Evolutionary conservation across 2,797 vertebrate genomes (phyloP).

Genomic region (Protonibea diacanthus): DNA sequence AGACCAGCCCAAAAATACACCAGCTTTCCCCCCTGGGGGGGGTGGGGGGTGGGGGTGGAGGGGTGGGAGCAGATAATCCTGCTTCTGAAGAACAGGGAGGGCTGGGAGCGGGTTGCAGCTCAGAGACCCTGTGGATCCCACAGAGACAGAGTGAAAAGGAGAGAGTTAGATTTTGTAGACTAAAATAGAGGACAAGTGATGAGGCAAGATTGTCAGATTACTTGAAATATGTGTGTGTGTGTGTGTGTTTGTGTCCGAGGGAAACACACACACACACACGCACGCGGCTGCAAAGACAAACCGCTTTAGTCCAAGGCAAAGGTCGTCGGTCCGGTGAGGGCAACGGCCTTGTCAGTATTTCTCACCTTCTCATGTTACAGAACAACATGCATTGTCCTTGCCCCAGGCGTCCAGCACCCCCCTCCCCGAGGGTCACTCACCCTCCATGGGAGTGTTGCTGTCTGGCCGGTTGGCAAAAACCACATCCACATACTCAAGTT

Average conservation of each 20-base stretch:
- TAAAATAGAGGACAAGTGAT: slow-evolving; percentile 69
- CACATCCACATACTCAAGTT: slow-evolving; percentile 98
- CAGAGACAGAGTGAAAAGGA: slow-evolving; percentile 61
- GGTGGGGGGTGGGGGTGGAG: slow-evolving; percentile 63
- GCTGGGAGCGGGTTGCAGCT: slow-evolving; percentile 65
- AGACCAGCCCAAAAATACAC: slow-evolving; percentile 83
- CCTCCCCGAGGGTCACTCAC: slow-evolving; percentile 82
- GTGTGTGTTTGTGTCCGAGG: slow-evolving; percentile 22
- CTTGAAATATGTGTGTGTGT: slow-evolving; percentile 28
- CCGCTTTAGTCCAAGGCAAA: slow-evolving; percentile 52
- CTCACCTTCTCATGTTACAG: slow-evolving; percentile 72
- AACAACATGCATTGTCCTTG: slow-evolving; percentile 58
- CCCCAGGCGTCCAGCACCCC: slow-evolving; percentile 10
- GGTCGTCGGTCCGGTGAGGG: slow-evolving; percentile 24
- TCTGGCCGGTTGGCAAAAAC: slow-evolving; percentile 98
- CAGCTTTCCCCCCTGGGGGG: slow-evolving; percentile 67
- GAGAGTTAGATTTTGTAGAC: slow-evolving; percentile 28
- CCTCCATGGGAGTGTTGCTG: slow-evolving; percentile 99
- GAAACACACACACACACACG: slow-evolving; percentile 8
- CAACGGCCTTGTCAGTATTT: slow-evolving; percentile 48
- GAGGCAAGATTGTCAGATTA: slow-evolving; percentile 60
- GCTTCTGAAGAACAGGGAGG: slow-evolving; percentile 73
- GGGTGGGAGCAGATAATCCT: slow-evolving; percentile 75
- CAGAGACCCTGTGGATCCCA: slow-evolving; percentile 72
- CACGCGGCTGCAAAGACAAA: slow-evolving; percentile 25